Evolutionary conservation across 2,888 invertebrate genomes (phyloP).

Genomic region (Autographa pulchrina): DNA sequence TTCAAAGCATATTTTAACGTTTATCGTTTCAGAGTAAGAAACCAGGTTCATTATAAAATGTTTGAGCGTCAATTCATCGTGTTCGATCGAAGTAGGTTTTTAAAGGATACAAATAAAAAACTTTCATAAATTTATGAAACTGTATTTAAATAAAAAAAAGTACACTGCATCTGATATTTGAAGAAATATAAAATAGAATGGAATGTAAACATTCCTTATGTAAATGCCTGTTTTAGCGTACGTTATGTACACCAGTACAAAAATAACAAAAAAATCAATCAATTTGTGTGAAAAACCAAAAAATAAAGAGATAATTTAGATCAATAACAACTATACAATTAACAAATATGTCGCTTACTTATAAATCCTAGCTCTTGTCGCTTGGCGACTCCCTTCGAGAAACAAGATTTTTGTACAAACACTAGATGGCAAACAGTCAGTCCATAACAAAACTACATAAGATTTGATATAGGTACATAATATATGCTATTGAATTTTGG

Average conservation of each 20-base stretch:
- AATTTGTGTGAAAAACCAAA: conserved; percentile 24
- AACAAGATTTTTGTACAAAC: conserved; percentile 12
- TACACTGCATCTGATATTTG: conserved; percentile 33
- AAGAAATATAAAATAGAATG: conserved; percentile 17
- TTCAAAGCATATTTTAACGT: too few species aligned
- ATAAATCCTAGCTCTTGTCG: neutral
- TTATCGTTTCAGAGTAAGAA: too few species aligned
- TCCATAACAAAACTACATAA: conserved; percentile 15
- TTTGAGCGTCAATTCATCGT: too few species aligned
- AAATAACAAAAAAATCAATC: neutral
- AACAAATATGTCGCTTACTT: conserved; percentile 16
- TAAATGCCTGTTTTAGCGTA: conserved; percentile 24
- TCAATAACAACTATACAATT: conserved; percentile 15
- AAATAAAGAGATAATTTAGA: conserved; percentile 36
- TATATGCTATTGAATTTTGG: too few species aligned
- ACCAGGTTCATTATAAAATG: too few species aligned
- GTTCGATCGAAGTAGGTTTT: too few species aligned
- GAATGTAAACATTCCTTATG: conserved; percentile 48
- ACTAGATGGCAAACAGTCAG: conserved; percentile 20
- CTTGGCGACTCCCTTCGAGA: neutral
- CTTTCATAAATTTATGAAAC: conserved; percentile 12
- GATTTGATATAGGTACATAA: neutral
- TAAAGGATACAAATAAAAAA: conserved; percentile 26
- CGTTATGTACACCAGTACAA: conserved; percentile 11
- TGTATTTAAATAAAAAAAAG: conserved; percentile 39